phyloP scores from a whole-genome alignment of 2,888 invertebrate species.

The Lepetodrilus schrolli region DNA sequence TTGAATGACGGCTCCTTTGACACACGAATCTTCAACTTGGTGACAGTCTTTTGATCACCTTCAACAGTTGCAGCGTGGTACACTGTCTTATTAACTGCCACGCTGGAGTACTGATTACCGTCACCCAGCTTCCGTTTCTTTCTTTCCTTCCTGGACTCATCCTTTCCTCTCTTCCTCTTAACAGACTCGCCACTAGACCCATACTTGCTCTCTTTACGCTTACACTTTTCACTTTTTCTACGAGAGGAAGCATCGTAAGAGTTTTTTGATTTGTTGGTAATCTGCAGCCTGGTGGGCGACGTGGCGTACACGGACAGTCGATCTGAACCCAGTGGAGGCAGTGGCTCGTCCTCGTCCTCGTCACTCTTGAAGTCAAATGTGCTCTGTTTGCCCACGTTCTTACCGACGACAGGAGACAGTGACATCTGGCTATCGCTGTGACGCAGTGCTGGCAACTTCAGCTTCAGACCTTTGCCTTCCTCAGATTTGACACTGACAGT shows the following conservation, averaged over 20 bases:
- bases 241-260: constrained; percentile 49
- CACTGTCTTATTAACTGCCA: constrained; percentile 53
- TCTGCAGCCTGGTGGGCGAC: constrained; percentile 59
- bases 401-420: constrained; percentile 30
- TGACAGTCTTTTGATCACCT: constrained; percentile 58
- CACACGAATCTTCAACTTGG: constrained; percentile 63
- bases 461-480: constrained; percentile 41
- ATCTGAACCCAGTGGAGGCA: constrained; percentile 37
- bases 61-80: constrained; percentile 63
- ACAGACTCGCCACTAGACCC: constrained; percentile 51
- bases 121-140: constrained; percentile 56
- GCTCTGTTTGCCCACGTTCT: constrained; percentile 34
- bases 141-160: constrained; percentile 60
- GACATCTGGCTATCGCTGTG: constrained; percentile 40
- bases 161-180: constrained; percentile 63
- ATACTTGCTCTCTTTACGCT: constrained; percentile 60
- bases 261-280: constrained; percentile 59
- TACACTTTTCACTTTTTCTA: constrained; percentile 62
- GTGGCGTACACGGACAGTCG: constrained; percentile 51
- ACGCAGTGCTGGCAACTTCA: constrained; percentile 47
- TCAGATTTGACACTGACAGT: constrained; percentile 37
- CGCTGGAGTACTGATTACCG: constrained; percentile 47
- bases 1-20: constrained; percentile 44
- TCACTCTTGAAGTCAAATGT: constrained; percentile 69
- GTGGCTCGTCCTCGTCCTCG: constrained; percentile 60